These are phyloP conservation scores for Siniperca chuatsi DNA, from an alignment of 2,113 vertebrate species.

Conservation along the genomic window DNA sequence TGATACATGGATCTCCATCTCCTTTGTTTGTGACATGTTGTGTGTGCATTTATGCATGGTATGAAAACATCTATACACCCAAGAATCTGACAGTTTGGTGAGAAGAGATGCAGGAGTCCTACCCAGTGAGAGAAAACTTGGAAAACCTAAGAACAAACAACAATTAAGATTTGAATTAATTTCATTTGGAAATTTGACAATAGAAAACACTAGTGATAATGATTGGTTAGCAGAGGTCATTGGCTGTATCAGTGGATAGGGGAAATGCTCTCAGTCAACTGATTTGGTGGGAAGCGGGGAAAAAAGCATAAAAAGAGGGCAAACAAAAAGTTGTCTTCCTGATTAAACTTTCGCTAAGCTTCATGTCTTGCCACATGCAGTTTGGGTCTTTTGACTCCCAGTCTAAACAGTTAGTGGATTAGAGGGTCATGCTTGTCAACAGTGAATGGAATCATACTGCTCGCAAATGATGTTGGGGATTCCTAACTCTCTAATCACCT, in stretches of 20 bases:
- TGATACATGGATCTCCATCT: neutral
- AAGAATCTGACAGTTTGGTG: neutral
- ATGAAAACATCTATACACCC: neutral
- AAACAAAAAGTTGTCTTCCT: neutral
- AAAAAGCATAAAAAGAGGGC: neutral
- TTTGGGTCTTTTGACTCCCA: slow-evolving; percentile 27
- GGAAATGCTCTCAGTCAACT: neutral
- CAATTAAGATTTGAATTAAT: neutral
- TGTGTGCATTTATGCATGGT: neutral
- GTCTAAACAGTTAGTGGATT: slow-evolving; percentile 58
- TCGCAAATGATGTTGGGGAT: slow-evolving; percentile 48
- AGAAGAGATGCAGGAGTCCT: neutral
- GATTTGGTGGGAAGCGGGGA: neutral
- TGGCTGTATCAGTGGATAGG: too few relatives aligned
- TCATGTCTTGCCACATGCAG: slow-evolving; percentile 7
- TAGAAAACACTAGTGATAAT: neutral
- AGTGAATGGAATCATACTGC: slow-evolving; percentile 36
- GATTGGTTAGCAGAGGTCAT: neutral
- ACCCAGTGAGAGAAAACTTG: neutral
- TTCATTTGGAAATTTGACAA: neutral
- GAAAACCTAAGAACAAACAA: neutral
- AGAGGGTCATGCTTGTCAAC: slow-evolving; percentile 46
- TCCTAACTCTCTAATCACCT: slow-evolving; percentile 62
- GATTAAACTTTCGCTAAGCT: slow-evolving; percentile 6
- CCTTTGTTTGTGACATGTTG: neutral